Base-by-base conservation (phyloP, 2,888 invertebrate genomes). In the Drosophila neonasuta region DNA sequence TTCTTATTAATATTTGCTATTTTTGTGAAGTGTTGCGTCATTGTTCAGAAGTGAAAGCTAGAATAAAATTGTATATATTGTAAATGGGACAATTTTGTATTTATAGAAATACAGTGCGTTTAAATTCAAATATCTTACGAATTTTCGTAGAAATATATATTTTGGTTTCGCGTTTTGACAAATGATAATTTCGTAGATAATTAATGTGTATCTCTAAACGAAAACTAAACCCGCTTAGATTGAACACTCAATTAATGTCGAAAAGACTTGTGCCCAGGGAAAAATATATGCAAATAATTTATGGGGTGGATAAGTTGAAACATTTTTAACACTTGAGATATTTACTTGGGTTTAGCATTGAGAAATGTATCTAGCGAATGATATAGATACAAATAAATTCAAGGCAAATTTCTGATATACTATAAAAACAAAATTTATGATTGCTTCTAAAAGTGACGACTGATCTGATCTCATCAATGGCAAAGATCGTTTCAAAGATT, bases 381-480 rank as follows among this genome's bases (percentile, higher is more conserved):
- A 15, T 20, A 13, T 30, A 49, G 3, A 42, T 32, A 42, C 9
- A 42, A 8, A 32, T 52, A 34, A 30, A 29, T 49, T 67, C 45
- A 46, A 46, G 46, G 34, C 46, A 36, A 45, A 45, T 29, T 34
- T 36, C 29, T 54, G 54, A 57, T 57, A 20, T 49, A 49, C 50
- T 32, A 57, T 34, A 52, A 29, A 49, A 50, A 29, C 13, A 44
- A 45, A 29, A 52, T 49, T 60, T 68, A 63, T 50, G 59, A 50
- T 39, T 45, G 30, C 20, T 44, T 58, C 3, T 30, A 15, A 60
- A 77, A 71, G 80, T 82, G 82, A 68, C 71, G 86, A 84, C 68
- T 64, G 86, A 81, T 70, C 84, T 84, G 84, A 81, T 86, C 79
- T 81, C 86, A 86, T 81, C 86, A 80, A 70, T 78, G 79, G 75